Evolutionary conservation across 2,888 invertebrate species (phyloP).

Genomic region (Lysandra coridon): DNA sequence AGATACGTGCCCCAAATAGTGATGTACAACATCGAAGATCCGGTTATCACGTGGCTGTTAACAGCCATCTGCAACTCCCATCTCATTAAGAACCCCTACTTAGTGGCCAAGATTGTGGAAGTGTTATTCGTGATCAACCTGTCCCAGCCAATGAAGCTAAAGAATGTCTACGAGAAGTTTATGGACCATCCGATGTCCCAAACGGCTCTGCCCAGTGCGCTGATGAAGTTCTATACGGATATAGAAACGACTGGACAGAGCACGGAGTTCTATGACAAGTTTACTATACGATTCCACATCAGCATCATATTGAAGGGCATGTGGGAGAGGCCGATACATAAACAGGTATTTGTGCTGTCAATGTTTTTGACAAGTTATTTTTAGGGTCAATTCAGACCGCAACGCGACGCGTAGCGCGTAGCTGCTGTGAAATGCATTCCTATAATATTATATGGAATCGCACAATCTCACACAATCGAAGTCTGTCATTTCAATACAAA

Average conservation of each 20-base stretch:
- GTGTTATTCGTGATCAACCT: slow-evolving; percentile 90
- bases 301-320: slow-evolving; percentile 97
- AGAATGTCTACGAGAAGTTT: slow-evolving; percentile 85
- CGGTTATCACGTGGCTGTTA: slow-evolving; percentile 92
- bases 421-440: too few relatives aligned
- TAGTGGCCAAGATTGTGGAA: slow-evolving; percentile 97
- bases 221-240: slow-evolving; percentile 99
- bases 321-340: slow-evolving; percentile 95
- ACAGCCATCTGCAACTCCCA: slow-evolving; percentile 94
- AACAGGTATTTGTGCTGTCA: slow-evolving; percentile 60
- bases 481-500: too few relatives aligned
- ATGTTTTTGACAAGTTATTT: too few relatives aligned
- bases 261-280: slow-evolving; percentile 99
- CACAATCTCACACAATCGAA: too few relatives aligned
- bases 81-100: slow-evolving; percentile 96
- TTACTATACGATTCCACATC: slow-evolving; percentile 98
- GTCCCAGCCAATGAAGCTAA: slow-evolving; percentile 77
- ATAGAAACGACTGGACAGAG: slow-evolving; percentile 98
- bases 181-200: slow-evolving; percentile 91
- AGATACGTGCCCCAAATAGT: slow-evolving; percentile 89
- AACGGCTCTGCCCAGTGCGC: slow-evolving; percentile 89
- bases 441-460: too few relatives aligned
- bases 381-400: too few relatives aligned
- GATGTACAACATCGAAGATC: slow-evolving; percentile 88
- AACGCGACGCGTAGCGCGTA: too few relatives aligned